Evolutionary conservation across 2,888 invertebrate species (phyloP).

Genomic region (Stegophylla sp.): DNA sequence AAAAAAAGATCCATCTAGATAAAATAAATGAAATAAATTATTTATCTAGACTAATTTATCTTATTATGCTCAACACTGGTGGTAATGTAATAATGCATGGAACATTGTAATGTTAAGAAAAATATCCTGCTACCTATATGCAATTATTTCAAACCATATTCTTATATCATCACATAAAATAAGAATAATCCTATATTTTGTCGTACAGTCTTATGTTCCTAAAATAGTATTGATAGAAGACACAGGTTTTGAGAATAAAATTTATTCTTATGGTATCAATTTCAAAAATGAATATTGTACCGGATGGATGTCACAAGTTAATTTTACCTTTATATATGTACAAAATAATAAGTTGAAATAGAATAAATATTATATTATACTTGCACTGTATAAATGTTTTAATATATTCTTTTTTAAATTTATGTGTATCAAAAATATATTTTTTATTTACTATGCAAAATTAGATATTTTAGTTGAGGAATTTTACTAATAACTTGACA

Average conservation of each 20-base stretch:
- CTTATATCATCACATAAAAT: slow-evolving; percentile 97
- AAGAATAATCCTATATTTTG: slow-evolving; percentile 99
- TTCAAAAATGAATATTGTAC: slow-evolving; percentile 98
- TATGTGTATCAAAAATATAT: too few relatives aligned
- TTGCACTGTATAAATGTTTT: slow-evolving; percentile 75
- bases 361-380: slow-evolving; percentile 61
- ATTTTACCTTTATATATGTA: slow-evolving; percentile 78
- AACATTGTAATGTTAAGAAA: slow-evolving; percentile 99
- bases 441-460: too few relatives aligned
- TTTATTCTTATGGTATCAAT: slow-evolving; percentile 96
- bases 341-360: not conserved
- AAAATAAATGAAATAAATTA: too few relatives aligned
- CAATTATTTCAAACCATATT: slow-evolving; percentile 89
- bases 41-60: too few relatives aligned
- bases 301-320: slow-evolving; percentile 91
- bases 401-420: too few relatives aligned
- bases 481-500: too few relatives aligned
- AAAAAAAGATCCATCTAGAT: too few relatives aligned
- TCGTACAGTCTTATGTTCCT: slow-evolving; percentile 98
- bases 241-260: slow-evolving; percentile 97
- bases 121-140: slow-evolving; percentile 99
- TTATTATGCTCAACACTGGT: too few relatives aligned
- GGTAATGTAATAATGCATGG: slow-evolving; percentile 99
- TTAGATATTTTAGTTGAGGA: too few relatives aligned
- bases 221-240: slow-evolving; percentile 90